Conservation (phyloP, 2,113 vertebrate species). For the Nothobranchius furzeri region DNA sequence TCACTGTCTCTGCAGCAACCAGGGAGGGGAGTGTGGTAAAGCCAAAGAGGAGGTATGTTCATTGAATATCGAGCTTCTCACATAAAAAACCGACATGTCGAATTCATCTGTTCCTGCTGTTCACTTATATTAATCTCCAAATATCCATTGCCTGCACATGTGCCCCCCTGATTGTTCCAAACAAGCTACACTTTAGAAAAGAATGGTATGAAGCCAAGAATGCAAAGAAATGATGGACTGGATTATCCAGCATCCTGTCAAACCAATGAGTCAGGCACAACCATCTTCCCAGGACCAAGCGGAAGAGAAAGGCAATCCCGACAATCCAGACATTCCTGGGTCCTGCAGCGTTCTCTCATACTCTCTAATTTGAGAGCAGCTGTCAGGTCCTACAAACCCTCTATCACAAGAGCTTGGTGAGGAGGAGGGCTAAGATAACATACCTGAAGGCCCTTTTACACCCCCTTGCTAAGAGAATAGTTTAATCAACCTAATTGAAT, state of each 20-base stretch:
- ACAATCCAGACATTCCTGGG: slow-evolving; percentile 74
- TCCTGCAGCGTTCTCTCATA: slow-evolving; percentile 68
- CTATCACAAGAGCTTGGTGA: slow-evolving; percentile 69
- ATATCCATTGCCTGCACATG: slow-evolving; percentile 23
- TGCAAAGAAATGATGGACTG: slow-evolving; percentile 24
- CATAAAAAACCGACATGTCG: slow-evolving; percentile 31
- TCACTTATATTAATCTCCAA: slow-evolving; percentile 45
- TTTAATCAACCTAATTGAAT: too few species aligned
- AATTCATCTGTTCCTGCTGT: slow-evolving; percentile 45
- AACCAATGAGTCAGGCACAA: slow-evolving; percentile 31
- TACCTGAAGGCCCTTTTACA: neutral
- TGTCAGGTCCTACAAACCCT: slow-evolving; percentile 73
- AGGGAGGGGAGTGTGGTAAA: slow-evolving; percentile 70
- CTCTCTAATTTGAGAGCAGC: slow-evolving; percentile 83
- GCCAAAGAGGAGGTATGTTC: slow-evolving; percentile 58
- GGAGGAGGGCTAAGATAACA: slow-evolving; percentile 29
- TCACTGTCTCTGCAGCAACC: slow-evolving; percentile 74
- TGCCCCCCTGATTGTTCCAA: slow-evolving; percentile 16
- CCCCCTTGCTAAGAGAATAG: too few species aligned
- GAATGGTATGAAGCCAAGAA: slow-evolving; percentile 52
- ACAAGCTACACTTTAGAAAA: slow-evolving; percentile 36
- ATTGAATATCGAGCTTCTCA: slow-evolving; percentile 37
- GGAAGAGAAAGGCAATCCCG: slow-evolving; percentile 71
- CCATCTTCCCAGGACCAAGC: slow-evolving; percentile 67
- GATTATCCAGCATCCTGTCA: slow-evolving; percentile 54